Conservation (phyloP, 2,797 vertebrate genomes). For the Typhlichthys eigenmanni region DNA sequence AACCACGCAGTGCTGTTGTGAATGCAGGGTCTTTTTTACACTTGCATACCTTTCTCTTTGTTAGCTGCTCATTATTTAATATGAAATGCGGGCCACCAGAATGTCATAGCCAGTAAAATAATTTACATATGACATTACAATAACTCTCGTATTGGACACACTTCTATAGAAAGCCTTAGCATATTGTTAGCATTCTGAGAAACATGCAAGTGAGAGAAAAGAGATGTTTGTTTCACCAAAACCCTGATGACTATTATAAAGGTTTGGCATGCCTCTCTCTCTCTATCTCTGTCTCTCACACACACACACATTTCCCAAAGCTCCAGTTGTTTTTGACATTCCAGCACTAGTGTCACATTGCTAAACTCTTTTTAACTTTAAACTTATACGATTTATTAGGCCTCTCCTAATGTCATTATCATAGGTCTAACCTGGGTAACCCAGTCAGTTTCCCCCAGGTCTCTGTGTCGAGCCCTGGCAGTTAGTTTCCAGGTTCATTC, state of each 20-base stretch:
- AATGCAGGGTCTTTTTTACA: too few species aligned
- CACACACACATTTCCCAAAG: not conserved
- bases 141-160: slow-evolving; percentile 72
- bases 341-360: slow-evolving; percentile 4
- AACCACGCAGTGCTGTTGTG: too few species aligned
- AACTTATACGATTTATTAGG: not conserved
- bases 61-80: slow-evolving; percentile 58
- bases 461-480: not conserved
- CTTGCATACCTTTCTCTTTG: not conserved
- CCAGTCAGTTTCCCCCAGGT: not conserved
- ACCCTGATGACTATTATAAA: slow-evolving; percentile 13
- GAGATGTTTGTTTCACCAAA: slow-evolving; percentile 4
- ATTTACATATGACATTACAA: slow-evolving; percentile 74
- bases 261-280: not conserved
- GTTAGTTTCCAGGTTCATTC: slow-evolving; percentile 11
- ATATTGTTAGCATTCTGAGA: too few species aligned
- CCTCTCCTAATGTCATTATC: not conserved
- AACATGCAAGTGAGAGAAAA: slow-evolving; percentile 20
- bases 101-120: slow-evolving; percentile 72
- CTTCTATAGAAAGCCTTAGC: slow-evolving; percentile 55
- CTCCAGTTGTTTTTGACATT: slow-evolving; percentile 12
- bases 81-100: slow-evolving; percentile 64
- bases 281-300: not conserved
- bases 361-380: not conserved
- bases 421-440: not conserved